Conservation (phyloP, 1,140 invertebrate species). For the Pogonomyrmex californicus region DNA sequence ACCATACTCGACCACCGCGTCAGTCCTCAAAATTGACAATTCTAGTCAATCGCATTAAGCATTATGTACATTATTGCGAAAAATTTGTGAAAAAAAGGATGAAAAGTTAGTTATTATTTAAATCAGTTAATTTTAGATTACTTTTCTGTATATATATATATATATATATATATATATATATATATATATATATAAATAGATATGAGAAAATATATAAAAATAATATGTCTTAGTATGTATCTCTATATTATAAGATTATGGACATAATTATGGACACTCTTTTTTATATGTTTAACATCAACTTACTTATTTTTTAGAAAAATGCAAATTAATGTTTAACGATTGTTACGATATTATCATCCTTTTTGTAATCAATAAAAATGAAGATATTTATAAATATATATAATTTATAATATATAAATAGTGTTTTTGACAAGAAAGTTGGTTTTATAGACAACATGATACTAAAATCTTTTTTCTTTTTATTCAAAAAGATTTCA, state of each 20-base stretch:
- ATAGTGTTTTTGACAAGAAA: neutral
- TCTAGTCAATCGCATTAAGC: neutral
- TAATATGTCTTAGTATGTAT: neutral
- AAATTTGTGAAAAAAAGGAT: neutral
- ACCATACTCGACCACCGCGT: conserved; percentile 19
- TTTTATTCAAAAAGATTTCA: neutral
- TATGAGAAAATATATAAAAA: conserved; percentile 2
- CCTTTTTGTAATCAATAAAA: neutral
- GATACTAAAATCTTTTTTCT: neutral
- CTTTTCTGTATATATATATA: too few relatives aligned
- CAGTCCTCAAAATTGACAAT: neutral
- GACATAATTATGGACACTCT: neutral
- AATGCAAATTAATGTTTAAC: conserved; percentile 14
- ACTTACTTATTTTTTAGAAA: neutral
- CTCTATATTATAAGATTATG: neutral
- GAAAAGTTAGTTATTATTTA: neutral
- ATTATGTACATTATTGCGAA: neutral
- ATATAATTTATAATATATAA: neutral
- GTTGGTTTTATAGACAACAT: neutral
- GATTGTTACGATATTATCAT: neutral
- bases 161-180: too few relatives aligned
- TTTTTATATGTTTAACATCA: neutral
- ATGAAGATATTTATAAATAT: neutral
- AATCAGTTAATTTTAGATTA: neutral
- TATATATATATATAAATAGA: too few relatives aligned